These are phyloP conservation scores for Netelia melanura DNA, from an alignment of 2,888 invertebrate species.

Conservation along the genomic window DNA sequence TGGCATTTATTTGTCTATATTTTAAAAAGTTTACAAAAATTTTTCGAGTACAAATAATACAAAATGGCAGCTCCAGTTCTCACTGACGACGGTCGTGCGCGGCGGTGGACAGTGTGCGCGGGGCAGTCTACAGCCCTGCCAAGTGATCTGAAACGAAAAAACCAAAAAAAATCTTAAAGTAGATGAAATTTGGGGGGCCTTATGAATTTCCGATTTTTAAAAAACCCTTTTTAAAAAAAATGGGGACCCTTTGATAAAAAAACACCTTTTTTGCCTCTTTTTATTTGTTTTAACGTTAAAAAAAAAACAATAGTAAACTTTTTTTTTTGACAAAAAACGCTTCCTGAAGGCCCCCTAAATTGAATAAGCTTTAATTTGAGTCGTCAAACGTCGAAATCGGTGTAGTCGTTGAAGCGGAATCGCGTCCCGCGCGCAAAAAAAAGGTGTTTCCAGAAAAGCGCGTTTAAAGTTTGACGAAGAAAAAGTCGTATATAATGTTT, in stretches of 20 bases:
- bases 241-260: constrained; percentile 28
- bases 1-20: constrained; percentile 41
- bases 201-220: constrained; percentile 38
- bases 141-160: constrained; percentile 31
- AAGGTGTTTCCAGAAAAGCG: constrained; percentile 41
- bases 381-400: constrained; percentile 44
- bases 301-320: constrained; percentile 25
- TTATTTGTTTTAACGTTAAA: constrained; percentile 40
- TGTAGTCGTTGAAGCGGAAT: constrained; percentile 43
- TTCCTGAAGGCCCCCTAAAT: constrained; percentile 37
- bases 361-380: constrained; percentile 42
- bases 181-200: constrained; percentile 39
- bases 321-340: constrained; percentile 33
- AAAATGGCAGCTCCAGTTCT: constrained; percentile 41
- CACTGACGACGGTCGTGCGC: constrained; percentile 39
- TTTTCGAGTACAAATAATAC: constrained; percentile 42
- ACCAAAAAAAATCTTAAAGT: constrained; percentile 40
- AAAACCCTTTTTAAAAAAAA: constrained; percentile 40
- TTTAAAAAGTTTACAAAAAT: constrained; percentile 41
- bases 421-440: constrained; percentile 39
- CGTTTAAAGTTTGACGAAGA: constrained; percentile 20
- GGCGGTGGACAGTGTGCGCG: constrained; percentile 29
- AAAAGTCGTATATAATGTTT: constrained; percentile 14
- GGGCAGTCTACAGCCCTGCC: constrained; percentile 42
- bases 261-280: constrained; percentile 38